Evolutionary conservation across 2,888 invertebrate species (phyloP), one percentile per base, ranked within the genome.

Genomic region (Synanthedon andrenaeformis): DNA sequence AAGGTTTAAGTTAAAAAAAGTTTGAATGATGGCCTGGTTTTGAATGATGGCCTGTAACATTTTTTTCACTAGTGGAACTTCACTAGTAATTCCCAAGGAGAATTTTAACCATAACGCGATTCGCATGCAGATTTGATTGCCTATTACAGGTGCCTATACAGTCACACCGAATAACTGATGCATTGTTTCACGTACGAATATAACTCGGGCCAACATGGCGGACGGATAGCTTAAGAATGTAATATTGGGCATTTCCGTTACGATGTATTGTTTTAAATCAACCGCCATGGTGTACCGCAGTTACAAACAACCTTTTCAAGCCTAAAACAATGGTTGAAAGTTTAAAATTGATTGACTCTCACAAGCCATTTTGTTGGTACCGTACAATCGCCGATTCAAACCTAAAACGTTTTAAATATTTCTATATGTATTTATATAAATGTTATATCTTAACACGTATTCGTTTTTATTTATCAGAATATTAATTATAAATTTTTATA

Each of bases 121-220:
- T 54, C 42, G 57, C 55, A 55, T 57, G 54, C 49, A 51, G 48
- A 54, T 49, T 49, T 51, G 51, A 41, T 48, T 42, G 23, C 14
- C 14, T 49, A 54, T 54, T 53, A 51, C 52, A 52, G 42, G 55
- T 42, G 45, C 23, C 45, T 23, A 23, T 23, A 53, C 48, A 49
- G 12, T 35, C 35, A 35, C 10, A 10, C 35, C 35, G 35, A 28
- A 35, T 35, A 35, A 35, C 35, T 10, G 35, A 35, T 52, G 55
- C 58, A 58, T 58, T 58, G 58, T 58, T 56, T 53, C 56, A 54
- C 56, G 58, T 58, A 49, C 28, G 56, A 11, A 17, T 19, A 45
- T 49, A 45, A 52, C 55, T 48, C 51, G 13, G 52, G 17, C 23
- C 54, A 45, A 53, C n/a, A 55, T 53, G 52, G 54, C 53, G 23